Conservation (phyloP, 2,888 invertebrate genomes). For the Ferrisia virgata region DNA sequence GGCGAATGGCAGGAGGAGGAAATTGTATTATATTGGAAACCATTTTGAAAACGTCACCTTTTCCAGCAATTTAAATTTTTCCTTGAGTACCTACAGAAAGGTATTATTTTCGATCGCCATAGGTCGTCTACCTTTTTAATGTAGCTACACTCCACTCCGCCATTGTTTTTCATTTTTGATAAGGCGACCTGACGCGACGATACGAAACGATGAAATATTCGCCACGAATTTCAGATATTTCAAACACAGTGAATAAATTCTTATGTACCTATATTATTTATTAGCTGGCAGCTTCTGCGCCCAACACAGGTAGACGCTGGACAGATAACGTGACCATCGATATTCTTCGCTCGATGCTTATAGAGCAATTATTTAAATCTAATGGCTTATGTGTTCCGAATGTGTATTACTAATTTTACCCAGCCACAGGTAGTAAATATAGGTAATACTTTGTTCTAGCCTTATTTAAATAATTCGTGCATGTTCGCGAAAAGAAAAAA, state of each 20-base stretch:
- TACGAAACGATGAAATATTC: background rate
- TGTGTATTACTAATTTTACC: background rate
- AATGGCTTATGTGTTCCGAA: slow-evolving; percentile 9
- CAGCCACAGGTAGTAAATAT: background rate
- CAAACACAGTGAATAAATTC: background rate
- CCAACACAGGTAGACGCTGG: background rate
- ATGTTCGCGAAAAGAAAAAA: slow-evolving; percentile 11
- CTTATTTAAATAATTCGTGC: slow-evolving; percentile 23
- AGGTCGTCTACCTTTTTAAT: background rate
- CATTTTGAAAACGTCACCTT: no score
- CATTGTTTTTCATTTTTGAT: background rate
- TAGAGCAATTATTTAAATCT: slow-evolving; percentile 3
- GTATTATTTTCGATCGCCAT: background rate
- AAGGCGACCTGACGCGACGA: background rate
- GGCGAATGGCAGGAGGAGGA: no score
- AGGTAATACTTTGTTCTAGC: background rate
- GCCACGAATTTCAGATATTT: background rate
- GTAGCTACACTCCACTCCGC: background rate
- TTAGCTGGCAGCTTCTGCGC: background rate
- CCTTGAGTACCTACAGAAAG: no score
- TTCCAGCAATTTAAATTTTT: no score
- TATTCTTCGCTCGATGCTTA: background rate
- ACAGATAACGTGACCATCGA: background rate
- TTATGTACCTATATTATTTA: background rate
- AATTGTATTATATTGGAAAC: no score